These are phyloP conservation scores for Athripsodes cinereus DNA, from an alignment of 2,888 invertebrate species.

Conservation along the genomic window DNA sequence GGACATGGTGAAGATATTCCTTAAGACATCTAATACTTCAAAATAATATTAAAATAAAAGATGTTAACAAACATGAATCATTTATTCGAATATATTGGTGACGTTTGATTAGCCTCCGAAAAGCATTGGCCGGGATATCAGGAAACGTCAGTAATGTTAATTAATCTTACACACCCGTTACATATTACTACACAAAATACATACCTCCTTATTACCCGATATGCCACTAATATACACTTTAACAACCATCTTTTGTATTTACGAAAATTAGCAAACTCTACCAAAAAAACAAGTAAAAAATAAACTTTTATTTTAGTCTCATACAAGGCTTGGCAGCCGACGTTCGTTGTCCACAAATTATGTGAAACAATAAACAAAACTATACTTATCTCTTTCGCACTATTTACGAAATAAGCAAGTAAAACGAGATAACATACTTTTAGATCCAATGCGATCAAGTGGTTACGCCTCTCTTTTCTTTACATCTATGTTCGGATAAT, in stretches of 20 bases:
- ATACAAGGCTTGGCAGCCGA: conserved; percentile 21
- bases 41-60: neutral
- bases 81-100: conserved; percentile 29
- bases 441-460: conserved; percentile 4
- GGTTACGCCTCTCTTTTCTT: conserved; percentile 16
- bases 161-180: neutral
- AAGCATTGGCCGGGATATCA: conserved; percentile 34
- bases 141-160: conserved; percentile 17
- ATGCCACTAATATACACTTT: conserved; percentile 89
- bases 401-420: no score
- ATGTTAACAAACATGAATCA: conserved; percentile 37
- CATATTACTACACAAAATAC: conserved; percentile 35
- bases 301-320: conserved; percentile 25
- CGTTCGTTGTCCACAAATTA: neutral
- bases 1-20: no score
- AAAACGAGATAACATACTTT: neutral
- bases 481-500: conserved; percentile 7
- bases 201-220: conserved; percentile 91
- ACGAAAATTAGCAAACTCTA: conserved; percentile 10
- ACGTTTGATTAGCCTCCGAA: conserved; percentile 32
- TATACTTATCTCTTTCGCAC: neutral
- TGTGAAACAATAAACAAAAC: neutral
- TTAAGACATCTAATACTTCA: neutral
- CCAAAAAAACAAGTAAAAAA: conserved; percentile 23
- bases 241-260: conserved; percentile 63